phyloP scores from a whole-genome alignment of 2,113 vertebrate genomes.

The Malurus elegans region DNA sequence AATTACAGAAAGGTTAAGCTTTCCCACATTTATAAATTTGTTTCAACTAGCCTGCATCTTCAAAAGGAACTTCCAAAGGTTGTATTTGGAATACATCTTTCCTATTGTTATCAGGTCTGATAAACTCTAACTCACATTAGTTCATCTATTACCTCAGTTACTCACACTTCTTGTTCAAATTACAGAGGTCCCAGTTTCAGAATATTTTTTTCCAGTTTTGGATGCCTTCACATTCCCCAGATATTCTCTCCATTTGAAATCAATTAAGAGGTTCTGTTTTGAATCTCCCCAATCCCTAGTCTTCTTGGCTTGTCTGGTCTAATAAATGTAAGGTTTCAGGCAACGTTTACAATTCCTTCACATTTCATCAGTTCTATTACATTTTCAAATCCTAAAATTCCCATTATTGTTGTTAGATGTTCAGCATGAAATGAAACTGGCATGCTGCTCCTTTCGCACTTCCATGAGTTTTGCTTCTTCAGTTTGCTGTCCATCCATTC shows the following conservation, averaged over 20 bases:
- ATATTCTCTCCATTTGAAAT: conserved; percentile 27
- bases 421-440: neutral
- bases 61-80: neutral
- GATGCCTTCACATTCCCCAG: conserved; percentile 3
- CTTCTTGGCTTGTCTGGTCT: conserved; percentile 38
- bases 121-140: neutral
- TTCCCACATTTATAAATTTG: neutral
- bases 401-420: conserved; percentile 8
- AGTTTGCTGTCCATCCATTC: neutral
- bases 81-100: neutral
- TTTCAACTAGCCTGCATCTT: neutral
- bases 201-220: conserved; percentile 5
- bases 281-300: conserved; percentile 6
- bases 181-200: neutral
- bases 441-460: neutral
- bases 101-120: neutral
- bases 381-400: neutral
- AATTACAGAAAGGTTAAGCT: neutral
- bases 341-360: neutral
- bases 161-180: neutral
- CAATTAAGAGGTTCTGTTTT: conserved; percentile 14
- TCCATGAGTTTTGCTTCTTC: neutral
- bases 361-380: conserved; percentile 4
- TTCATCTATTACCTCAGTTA: neutral
- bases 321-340: conserved; percentile 42